Conservation (phyloP, 1,140 invertebrate genomes). For the Rhizoglyphus robini region DNA sequence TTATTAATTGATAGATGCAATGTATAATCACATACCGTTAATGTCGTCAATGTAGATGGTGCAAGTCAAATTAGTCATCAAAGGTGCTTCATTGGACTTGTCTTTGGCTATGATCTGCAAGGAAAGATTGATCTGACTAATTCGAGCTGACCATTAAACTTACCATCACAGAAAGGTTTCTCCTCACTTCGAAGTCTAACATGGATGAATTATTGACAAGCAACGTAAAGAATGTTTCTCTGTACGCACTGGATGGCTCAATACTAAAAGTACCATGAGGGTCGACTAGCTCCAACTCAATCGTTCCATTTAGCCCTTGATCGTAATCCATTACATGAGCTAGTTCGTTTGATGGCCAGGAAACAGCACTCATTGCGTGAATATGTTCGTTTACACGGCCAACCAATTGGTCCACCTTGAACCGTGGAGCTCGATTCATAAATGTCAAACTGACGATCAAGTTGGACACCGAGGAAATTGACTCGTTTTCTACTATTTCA, state of each 20-base stretch:
- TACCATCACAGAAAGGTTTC: slow-evolving; percentile 9
- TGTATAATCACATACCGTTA: slow-evolving; percentile 42
- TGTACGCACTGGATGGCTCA: slow-evolving; percentile 67
- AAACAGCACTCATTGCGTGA: slow-evolving; percentile 36
- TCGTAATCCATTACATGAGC: slow-evolving; percentile 22
- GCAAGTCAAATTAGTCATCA: slow-evolving; percentile 51
- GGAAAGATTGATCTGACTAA: neutral
- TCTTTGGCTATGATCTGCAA: slow-evolving; percentile 60
- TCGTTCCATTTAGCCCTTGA: slow-evolving; percentile 61
- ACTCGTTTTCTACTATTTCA: slow-evolving; percentile 35
- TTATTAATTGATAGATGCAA: neutral
- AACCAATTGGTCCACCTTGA: slow-evolving; percentile 44
- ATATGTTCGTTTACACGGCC: slow-evolving; percentile 65
- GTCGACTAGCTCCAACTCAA: slow-evolving; percentile 57
- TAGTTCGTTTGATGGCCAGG: slow-evolving; percentile 19
- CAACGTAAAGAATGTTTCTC: slow-evolving; percentile 60
- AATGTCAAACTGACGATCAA: slow-evolving; percentile 29
- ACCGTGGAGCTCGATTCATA: slow-evolving; percentile 29
- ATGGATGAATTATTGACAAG: slow-evolving; percentile 58
- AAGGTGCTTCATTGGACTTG: slow-evolving; percentile 34
- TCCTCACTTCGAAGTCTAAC: slow-evolving; percentile 7
- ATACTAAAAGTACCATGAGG: slow-evolving; percentile 78
- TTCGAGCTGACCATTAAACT: neutral
- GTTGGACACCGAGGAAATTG: slow-evolving; percentile 24
- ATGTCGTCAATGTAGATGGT: slow-evolving; percentile 67